phyloP scores from a whole-genome alignment of 2,888 invertebrate genomes.

The Drosophila maculinotata region DNA sequence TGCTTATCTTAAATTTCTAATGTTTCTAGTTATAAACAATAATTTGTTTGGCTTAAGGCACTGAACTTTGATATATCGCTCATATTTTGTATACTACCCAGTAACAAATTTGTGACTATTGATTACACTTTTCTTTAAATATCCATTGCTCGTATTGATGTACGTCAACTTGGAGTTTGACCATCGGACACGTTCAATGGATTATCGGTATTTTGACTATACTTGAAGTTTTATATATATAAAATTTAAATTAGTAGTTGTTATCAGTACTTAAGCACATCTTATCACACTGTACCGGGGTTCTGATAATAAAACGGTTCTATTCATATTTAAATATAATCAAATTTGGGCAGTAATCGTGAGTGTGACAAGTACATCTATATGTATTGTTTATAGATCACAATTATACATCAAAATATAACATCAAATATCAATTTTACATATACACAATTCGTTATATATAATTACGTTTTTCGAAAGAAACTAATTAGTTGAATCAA shows the following conservation, averaged over 20 bases:
- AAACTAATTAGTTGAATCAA: too few relatives aligned
- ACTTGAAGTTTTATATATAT: conserved; percentile 6
- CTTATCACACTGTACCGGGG: conserved; percentile 8
- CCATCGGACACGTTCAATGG: not conserved
- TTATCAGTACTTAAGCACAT: conserved; percentile 13
- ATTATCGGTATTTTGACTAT: not conserved
- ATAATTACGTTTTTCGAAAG: too few relatives aligned
- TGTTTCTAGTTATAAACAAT: conserved; percentile 12
- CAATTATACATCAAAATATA: too few relatives aligned
- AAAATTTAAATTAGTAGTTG: not conserved
- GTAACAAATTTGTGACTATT: not conserved
- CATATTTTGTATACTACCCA: conserved; percentile 16
- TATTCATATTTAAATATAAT: not conserved
- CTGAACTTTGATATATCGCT: conserved; percentile 55
- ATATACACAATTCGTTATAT: too few relatives aligned
- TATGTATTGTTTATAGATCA: not conserved
- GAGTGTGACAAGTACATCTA: not conserved
- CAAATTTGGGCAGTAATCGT: not conserved
- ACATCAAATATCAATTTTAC: too few relatives aligned
- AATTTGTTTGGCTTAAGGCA: conserved; percentile 38
- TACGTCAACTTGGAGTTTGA: conserved; percentile 8
- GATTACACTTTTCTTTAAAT: not conserved
- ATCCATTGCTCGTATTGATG: not conserved
- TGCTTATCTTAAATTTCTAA: conserved; percentile 36
- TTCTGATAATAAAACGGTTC: conserved; percentile 5